Evolutionary conservation across 2,797 vertebrate species (phyloP).

Genomic region (Petrocephalus sullivani): DNA sequence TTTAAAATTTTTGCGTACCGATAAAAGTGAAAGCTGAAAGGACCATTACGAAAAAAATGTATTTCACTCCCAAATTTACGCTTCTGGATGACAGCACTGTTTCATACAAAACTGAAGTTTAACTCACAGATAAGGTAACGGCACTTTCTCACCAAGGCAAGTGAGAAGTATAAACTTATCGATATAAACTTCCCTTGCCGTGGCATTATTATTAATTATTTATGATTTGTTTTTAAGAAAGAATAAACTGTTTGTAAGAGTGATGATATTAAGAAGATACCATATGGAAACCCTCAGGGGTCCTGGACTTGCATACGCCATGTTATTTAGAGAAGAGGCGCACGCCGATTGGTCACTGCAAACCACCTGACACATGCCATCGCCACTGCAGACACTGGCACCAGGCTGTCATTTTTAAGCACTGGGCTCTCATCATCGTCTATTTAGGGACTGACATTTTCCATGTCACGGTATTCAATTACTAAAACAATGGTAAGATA

Average conservation of each 20-base stretch:
- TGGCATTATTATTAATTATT: not conserved
- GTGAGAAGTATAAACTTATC: not conserved
- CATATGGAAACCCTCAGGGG: not conserved
- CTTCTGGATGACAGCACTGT: not conserved
- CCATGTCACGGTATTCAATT: slow-evolving; percentile 11
- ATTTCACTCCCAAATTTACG: slow-evolving; percentile 37
- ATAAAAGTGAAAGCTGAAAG: slow-evolving; percentile 50
- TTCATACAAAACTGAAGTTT: not conserved
- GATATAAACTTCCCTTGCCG: not conserved
- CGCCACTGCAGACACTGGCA: not conserved
- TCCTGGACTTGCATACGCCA: slow-evolving; percentile 7
- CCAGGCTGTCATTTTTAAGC: slow-evolving; percentile 10
- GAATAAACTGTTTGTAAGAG: not conserved
- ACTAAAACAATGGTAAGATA: slow-evolving; percentile 17
- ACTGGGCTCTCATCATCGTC: not conserved
- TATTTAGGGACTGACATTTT: slow-evolving; percentile 8
- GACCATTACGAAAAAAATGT: slow-evolving; percentile 45
- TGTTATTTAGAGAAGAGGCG: slow-evolving; percentile 71
- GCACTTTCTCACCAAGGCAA: not conserved
- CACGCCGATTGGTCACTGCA: not conserved
- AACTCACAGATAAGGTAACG: not conserved
- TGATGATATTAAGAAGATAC: not conserved
- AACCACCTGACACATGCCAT: not conserved
- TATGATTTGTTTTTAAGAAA: not conserved
- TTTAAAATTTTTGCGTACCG: slow-evolving; percentile 43